A percentile compares a stretch with the other conserved stretches of the same genome.
Evolutionary conservation across 2,888 invertebrate genomes (phyloP).

Genomic region (Sericinus montela): DNA sequence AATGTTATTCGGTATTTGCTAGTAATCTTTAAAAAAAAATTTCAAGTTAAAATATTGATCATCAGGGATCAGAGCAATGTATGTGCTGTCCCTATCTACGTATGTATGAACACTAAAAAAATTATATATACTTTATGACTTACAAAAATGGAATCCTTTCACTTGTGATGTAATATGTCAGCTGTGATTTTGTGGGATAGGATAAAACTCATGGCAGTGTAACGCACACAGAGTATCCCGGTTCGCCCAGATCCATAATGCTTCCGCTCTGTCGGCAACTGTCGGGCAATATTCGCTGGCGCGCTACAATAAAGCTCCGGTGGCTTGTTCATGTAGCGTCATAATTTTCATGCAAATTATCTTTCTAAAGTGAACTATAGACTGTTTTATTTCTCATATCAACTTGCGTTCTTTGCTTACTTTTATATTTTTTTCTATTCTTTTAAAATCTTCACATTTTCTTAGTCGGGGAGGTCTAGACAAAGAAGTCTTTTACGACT

Average conservation of each 20-base stretch:
- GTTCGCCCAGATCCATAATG: conserved; percentile 25
- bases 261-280: conserved; percentile 23
- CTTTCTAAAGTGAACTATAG: conserved; percentile 21
- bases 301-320: conserved; percentile 28
- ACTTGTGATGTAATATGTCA: neutral
- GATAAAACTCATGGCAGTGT: neutral
- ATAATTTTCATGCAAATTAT: conserved; percentile 28
- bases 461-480: too few species aligned
- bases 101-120: too few species aligned
- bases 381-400: conserved; percentile 20
- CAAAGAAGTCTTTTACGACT: too few species aligned
- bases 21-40: too few species aligned
- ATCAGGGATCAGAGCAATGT: too few species aligned
- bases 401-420: conserved; percentile 8
- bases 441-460: too few species aligned
- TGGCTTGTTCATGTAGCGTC: conserved; percentile 21
- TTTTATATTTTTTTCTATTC: too few species aligned
- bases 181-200: neutral
- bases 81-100: too few species aligned
- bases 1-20: too few species aligned
- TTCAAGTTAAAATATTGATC: too few species aligned
- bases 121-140: too few species aligned
- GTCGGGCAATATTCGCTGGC: conserved; percentile 28
- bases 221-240: conserved; percentile 19
- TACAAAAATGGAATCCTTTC: too few species aligned